Evolutionary conservation across 2,888 invertebrate species (phyloP).

Genomic region (Rapana venosa): DNA sequence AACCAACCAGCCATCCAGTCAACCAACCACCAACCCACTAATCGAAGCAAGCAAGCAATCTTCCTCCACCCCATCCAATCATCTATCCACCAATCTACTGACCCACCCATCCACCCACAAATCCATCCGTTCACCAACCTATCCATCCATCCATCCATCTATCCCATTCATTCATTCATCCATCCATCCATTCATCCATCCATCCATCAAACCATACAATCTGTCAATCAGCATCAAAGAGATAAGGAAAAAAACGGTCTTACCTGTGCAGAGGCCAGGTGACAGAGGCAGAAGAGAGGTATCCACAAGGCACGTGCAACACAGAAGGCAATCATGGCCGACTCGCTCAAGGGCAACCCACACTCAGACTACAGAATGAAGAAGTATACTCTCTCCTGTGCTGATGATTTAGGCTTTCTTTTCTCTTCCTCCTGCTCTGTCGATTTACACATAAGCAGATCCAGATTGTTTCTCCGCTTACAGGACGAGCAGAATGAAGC

Average conservation of each 20-base stretch:
- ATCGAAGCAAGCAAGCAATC: no score
- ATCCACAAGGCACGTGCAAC: not conserved
- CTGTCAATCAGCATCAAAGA: not conserved
- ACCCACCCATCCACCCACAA: no score
- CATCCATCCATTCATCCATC: no score
- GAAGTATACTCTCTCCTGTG: not conserved
- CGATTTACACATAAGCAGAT: not conserved
- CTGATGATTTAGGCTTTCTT: not conserved
- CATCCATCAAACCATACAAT: no score
- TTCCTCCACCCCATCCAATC: no score
- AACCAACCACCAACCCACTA: no score
- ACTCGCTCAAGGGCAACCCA: not conserved
- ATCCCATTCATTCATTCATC: no score
- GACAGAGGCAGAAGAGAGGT: not conserved
- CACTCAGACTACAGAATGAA: not conserved
- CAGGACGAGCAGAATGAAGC: not conserved
- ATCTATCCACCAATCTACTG: no score
- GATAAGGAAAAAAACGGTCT: not conserved
- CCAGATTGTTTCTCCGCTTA: no score
- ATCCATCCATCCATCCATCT: no score
- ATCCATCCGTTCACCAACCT: no score
- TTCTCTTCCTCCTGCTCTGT: not conserved
- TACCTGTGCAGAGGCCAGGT: not conserved
- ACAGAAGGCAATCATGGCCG: not conserved
- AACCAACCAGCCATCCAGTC: no score